A percentile compares a stretch with the other conserved stretches of the same genome.
phyloP scores from a whole-genome alignment of 2,888 invertebrate species.

The Phragmatobia fuliginosa region DNA sequence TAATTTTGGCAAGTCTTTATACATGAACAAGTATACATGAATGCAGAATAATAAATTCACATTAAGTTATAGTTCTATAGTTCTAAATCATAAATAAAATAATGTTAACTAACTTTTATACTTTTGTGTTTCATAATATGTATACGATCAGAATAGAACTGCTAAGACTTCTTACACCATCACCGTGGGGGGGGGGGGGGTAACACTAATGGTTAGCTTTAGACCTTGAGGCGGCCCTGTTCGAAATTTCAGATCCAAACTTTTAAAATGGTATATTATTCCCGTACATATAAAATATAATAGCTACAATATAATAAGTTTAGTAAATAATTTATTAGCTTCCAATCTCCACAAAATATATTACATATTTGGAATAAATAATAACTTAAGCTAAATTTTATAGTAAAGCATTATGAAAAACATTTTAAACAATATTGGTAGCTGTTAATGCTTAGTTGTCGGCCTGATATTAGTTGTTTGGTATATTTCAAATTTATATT shows the following conservation, averaged over 20 bases:
- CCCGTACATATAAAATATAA: background rate
- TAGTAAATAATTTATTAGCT: slow-evolving; percentile 38
- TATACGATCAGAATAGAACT: background rate
- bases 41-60: background rate
- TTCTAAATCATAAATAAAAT: too few relatives aligned
- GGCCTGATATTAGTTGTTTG: background rate
- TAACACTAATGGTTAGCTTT: too few relatives aligned
- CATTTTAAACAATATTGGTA: background rate
- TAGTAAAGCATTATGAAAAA: background rate
- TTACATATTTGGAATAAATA: slow-evolving; percentile 29
- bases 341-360: slow-evolving; percentile 56
- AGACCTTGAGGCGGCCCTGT: background rate
- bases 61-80: background rate
- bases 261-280: background rate
- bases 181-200: too few relatives aligned
- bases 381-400: slow-evolving; percentile 8
- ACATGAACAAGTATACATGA: too few relatives aligned
- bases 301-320: background rate
- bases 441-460: background rate
- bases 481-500: background rate
- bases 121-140: background rate
- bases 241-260: background rate
- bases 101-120: background rate
- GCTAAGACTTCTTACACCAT: too few relatives aligned
- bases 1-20: background rate